A percentile compares a stretch with the other conserved stretches of the same genome.
phyloP scores from a whole-genome alignment of 2,797 vertebrate genomes.

The Halcyon chelicuti region DNA sequence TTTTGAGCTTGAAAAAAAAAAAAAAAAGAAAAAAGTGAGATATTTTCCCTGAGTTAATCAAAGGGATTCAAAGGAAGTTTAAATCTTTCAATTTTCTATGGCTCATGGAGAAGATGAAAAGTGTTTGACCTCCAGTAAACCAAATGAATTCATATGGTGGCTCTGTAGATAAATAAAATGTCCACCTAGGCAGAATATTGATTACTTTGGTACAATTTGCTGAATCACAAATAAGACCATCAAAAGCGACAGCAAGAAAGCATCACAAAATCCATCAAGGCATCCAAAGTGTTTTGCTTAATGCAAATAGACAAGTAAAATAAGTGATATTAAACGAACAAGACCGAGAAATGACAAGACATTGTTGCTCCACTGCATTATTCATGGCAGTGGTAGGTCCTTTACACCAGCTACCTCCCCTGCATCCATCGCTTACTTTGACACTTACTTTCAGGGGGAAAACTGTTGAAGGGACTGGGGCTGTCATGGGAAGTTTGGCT shows the following conservation, averaged over 20 bases:
- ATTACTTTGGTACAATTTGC: slow-evolving; percentile 24
- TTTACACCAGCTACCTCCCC: not conserved
- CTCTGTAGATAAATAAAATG: slow-evolving; percentile 55
- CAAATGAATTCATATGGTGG: slow-evolving; percentile 10
- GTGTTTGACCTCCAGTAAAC: slow-evolving; percentile 46
- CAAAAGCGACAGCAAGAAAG: not conserved
- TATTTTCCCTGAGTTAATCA: slow-evolving; percentile 44
- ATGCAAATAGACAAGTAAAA: slow-evolving; percentile 31
- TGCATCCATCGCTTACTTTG: not conserved
- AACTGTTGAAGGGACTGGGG: not conserved
- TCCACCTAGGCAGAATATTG: slow-evolving; percentile 43
- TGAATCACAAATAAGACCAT: slow-evolving; percentile 44
- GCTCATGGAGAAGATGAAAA: slow-evolving; percentile 44
- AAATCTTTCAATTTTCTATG: slow-evolving; percentile 58
- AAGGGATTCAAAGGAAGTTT: slow-evolving; percentile 46
- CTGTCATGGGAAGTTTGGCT: not conserved
- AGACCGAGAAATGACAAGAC: not conserved
- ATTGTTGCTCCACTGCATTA: not conserved
- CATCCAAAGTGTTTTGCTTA: not conserved
- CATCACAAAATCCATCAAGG: not conserved
- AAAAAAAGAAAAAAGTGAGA: not conserved
- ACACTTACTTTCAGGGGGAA: not conserved
- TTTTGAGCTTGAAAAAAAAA: not conserved
- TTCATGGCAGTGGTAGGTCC: not conserved
- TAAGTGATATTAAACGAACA: not conserved